Base-by-base conservation (phyloP, 2,888 invertebrate species). In the Macropis europaea region DNA sequence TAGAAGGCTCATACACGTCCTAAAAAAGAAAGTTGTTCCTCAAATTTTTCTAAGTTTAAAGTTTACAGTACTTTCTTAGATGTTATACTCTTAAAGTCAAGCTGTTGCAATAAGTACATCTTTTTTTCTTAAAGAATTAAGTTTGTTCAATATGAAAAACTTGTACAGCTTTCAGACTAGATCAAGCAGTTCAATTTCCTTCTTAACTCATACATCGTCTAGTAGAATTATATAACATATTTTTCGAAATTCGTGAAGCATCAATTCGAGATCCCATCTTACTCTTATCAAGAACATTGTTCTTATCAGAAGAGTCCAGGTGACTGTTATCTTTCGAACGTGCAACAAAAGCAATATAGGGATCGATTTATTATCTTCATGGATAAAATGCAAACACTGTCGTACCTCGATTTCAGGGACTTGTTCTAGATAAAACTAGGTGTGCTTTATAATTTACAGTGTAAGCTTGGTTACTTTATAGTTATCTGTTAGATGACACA, bases 231-330 rank as follows among this genome's bases (percentile, higher is more conserved):
- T 19, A 30, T 45, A 66, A 66, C 24, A 1, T 32, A 57, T 22
- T 45, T 59, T 22, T 45, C 19, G 5, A 34, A 13, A 57, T 36
- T 15, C 24, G 17, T 15, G 28, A 24, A 50, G 17, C 22, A 3
- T n/a, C 24, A 34, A 47, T 45, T 28, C n/a, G 28, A 40, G 52
- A 57, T 26, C 19, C 28, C 11, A 4, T 24, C 3, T 57, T 47
- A 13, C 11, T 15, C 47, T 72, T 72, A 72, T 72, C 72, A 47
- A 13, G 15, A 43, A 53, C 22, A 52, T 24, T 28, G 3, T 52
- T 32, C 52, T 72, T 63, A 72, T 72, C 71, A 36, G 30, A 66
- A 15, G 2, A 52, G 17, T 40, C 13, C 28, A 47, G 40, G 5
- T 6, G 15, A 3, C 6, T 2, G 34, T 53, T 72, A 72, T 72